phyloP scores from a whole-genome alignment of 2,113 vertebrate genomes.

The Sminthopsis crassicaudata region DNA sequence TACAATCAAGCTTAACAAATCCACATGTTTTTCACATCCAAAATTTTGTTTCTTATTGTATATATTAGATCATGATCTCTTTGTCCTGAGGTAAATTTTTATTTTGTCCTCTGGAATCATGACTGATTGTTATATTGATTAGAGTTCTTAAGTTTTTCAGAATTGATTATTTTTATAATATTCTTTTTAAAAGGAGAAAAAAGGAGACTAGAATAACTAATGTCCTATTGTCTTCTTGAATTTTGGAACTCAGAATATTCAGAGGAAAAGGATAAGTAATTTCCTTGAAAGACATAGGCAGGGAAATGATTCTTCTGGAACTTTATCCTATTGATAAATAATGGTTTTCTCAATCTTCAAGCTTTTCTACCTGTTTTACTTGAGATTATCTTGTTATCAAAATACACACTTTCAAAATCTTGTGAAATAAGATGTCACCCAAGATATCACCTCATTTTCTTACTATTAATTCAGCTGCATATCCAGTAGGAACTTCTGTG shows the following conservation, averaged over 20 bases:
- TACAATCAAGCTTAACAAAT: not conserved
- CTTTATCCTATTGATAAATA: not conserved
- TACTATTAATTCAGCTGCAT: conserved; percentile 42
- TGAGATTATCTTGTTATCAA: conserved; percentile 62
- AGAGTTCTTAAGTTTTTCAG: not conserved
- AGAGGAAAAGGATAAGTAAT: conserved; percentile 74
- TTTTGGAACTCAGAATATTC: conserved; percentile 53
- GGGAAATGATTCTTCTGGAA: conserved; percentile 55
- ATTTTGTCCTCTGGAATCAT: conserved; percentile 3
- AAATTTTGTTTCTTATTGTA: not conserved
- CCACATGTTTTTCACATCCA: not conserved
- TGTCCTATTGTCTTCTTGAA: conserved; percentile 35
- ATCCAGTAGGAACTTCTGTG: not conserved
- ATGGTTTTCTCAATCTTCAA: not conserved
- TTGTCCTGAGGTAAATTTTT: not conserved
- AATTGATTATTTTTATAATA: conserved; percentile 39
- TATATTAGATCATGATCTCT: not conserved
- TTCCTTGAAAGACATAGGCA: conserved; percentile 69
- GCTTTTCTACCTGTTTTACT: conserved; percentile 72
- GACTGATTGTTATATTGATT: conserved; percentile 15
- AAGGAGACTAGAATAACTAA: not conserved
- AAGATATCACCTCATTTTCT: conserved; percentile 67
- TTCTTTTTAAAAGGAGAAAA: not conserved
- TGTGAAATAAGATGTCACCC: conserved; percentile 71
- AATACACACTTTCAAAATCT: conserved; percentile 72